These are phyloP conservation scores for Ptilodon capucinus DNA, from an alignment of 2,888 invertebrate genomes.

Conservation along the genomic window DNA sequence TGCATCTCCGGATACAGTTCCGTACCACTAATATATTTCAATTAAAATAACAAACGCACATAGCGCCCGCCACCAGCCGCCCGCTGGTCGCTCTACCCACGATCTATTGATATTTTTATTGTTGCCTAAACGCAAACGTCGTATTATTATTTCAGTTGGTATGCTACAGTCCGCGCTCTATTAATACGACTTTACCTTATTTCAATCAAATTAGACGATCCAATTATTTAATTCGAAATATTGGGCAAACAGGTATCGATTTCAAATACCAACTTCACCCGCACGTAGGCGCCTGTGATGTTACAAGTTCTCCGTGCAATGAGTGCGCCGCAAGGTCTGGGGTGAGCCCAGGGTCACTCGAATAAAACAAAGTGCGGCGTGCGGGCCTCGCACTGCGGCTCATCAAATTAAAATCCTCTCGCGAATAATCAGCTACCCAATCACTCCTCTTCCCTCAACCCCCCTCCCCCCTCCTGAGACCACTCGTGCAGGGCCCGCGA, in stretches of 20 bases:
- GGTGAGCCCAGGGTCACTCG: slow-evolving; percentile 12
- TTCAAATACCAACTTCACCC: too few species aligned
- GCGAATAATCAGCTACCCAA: slow-evolving; percentile 18
- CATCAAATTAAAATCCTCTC: slow-evolving; percentile 29
- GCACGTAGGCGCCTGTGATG: too few species aligned
- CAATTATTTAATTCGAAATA: too few species aligned
- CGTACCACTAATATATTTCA: slow-evolving; percentile 1
- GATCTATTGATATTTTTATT: neutral
- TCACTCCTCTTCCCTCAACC: neutral
- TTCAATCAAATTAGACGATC: too few species aligned
- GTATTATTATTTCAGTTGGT: too few species aligned
- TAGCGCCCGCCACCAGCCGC: neutral
- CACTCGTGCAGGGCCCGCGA: neutral
- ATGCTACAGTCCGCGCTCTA: too few species aligned
- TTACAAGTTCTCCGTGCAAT: too few species aligned
- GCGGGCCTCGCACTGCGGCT: slow-evolving; percentile 17
- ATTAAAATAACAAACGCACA: slow-evolving; percentile 4
- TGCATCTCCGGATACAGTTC: neutral
- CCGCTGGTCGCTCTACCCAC: neutral
- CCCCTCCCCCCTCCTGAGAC: neutral
- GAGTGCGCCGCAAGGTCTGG: too few species aligned
- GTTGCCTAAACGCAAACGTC: neutral
- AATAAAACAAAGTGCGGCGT: slow-evolving; percentile 21
- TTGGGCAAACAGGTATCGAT: too few species aligned
- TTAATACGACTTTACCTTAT: too few species aligned